A percentile compares a stretch with the other conserved stretches of the same genome.
Conservation (phyloP, 2,888 invertebrate species). For the Acleris cristana region DNA sequence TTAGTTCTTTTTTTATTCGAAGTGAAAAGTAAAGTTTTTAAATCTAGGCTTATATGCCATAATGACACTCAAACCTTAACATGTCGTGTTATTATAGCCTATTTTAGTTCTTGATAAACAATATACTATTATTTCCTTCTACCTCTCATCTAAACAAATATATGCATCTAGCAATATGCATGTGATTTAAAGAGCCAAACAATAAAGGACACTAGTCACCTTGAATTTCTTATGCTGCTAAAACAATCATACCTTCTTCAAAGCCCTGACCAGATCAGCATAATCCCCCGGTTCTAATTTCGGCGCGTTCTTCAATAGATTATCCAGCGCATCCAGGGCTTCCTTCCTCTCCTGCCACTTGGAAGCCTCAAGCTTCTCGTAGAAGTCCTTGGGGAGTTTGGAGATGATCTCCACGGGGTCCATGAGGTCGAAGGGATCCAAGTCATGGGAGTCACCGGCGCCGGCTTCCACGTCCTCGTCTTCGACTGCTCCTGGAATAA, state of each 20-base stretch:
- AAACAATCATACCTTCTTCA: conserved; percentile 88
- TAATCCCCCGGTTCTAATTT: conserved; percentile 97
- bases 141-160: no score
- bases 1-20: no score
- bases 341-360: conserved; percentile 99
- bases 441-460: conserved; percentile 85
- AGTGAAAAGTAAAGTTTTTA: no score
- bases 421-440: conserved; percentile 95
- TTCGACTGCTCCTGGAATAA: conserved; percentile 63
- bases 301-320: conserved; percentile 89
- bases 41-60: no score
- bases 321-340: conserved; percentile 92
- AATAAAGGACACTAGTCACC: no score
- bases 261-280: conserved; percentile 92
- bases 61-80: no score
- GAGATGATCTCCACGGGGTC: conserved; percentile 97
- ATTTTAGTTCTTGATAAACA: no score
- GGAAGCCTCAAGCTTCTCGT: conserved; percentile 96
- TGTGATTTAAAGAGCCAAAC: no score
- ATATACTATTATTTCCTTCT: no score
- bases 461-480: conserved; percentile 85
- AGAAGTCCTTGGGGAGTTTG: conserved; percentile 97
- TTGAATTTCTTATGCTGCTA: no score
- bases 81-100: no score
- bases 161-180: no score